These are phyloP conservation scores for Caranx ignobilis DNA, from an alignment of 2,113 vertebrate species.

Conservation along the genomic window DNA sequence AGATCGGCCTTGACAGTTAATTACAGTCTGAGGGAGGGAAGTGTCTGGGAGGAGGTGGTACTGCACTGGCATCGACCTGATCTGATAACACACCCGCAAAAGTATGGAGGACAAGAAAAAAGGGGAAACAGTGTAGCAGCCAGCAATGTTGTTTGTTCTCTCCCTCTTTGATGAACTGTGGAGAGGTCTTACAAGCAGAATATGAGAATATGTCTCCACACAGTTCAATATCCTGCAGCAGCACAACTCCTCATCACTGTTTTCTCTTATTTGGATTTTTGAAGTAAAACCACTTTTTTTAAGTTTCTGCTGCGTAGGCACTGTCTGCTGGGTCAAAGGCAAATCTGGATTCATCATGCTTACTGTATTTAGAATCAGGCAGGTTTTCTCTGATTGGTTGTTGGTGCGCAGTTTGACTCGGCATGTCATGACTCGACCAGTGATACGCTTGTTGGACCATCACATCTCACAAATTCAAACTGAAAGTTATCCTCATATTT, in stretches of 20 bases:
- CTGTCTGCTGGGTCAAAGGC: not conserved
- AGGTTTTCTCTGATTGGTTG: not conserved
- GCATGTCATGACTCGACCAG: not conserved
- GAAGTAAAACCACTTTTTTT: not conserved
- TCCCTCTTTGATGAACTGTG: constrained; percentile 39
- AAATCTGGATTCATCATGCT: not conserved
- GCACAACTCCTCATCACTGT: not conserved
- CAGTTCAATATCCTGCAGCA: not conserved
- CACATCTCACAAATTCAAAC: too few relatives aligned
- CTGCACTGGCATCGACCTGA: constrained; percentile 29
- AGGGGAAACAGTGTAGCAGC: not conserved
- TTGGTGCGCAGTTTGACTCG: not conserved
- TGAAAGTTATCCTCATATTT: not conserved
- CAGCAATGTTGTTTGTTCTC: constrained; percentile 32
- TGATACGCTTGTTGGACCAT: too few relatives aligned
- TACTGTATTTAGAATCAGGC: not conserved
- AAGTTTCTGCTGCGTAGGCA: not conserved
- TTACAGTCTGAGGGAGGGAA: constrained; percentile 65
- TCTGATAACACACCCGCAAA: constrained; percentile 51
- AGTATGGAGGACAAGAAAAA: constrained; percentile 9
- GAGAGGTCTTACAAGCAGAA: constrained; percentile 32
- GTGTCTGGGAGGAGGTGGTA: constrained; percentile 42
- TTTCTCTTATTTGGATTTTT: not conserved
- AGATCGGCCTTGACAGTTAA: constrained; percentile 79
- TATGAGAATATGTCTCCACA: constrained; percentile 8